phyloP scores from a whole-genome alignment of 2,797 vertebrate species.

The Molossus alvarezi region DNA sequence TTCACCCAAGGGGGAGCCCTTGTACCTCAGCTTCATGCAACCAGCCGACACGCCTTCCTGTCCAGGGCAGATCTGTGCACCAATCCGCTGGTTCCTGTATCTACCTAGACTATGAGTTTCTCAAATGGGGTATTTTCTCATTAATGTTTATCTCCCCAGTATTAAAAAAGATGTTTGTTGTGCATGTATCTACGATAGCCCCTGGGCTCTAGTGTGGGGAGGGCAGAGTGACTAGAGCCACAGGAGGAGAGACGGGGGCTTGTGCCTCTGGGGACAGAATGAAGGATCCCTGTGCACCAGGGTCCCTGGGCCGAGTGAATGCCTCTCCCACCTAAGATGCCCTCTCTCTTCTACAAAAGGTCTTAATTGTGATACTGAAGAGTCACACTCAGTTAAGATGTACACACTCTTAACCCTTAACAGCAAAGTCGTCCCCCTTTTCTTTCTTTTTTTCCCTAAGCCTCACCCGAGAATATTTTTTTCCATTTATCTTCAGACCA shows the following conservation, averaged over 20 bases:
- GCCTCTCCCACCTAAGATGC: too few relatives aligned
- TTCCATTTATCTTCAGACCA: too few relatives aligned
- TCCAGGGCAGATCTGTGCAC: not conserved
- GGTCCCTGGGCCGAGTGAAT: not conserved
- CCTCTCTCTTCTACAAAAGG: not conserved
- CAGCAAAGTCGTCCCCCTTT: accelerated
- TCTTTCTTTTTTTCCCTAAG: too few relatives aligned
- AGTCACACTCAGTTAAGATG: not conserved
- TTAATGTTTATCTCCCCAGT: constrained; percentile 32
- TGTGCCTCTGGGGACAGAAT: not conserved
- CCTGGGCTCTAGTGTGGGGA: not conserved
- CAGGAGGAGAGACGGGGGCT: not conserved
- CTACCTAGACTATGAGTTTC: not conserved
- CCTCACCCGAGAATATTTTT: too few relatives aligned
- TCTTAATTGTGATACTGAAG: not conserved
- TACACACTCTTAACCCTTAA: not conserved
- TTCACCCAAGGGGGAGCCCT: not conserved
- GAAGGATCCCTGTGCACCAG: not conserved
- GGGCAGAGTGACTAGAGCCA: not conserved
- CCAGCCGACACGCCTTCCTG: not conserved
- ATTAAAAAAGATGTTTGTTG: not conserved
- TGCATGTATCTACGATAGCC: not conserved
- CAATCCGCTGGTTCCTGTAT: not conserved
- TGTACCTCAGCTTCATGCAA: not conserved
- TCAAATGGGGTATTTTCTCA: not conserved